Evolutionary conservation across 2,113 vertebrate genomes (phyloP), one percentile per base, ranked within the genome.

Genomic region (Cephalopholis sonnerati): DNA sequence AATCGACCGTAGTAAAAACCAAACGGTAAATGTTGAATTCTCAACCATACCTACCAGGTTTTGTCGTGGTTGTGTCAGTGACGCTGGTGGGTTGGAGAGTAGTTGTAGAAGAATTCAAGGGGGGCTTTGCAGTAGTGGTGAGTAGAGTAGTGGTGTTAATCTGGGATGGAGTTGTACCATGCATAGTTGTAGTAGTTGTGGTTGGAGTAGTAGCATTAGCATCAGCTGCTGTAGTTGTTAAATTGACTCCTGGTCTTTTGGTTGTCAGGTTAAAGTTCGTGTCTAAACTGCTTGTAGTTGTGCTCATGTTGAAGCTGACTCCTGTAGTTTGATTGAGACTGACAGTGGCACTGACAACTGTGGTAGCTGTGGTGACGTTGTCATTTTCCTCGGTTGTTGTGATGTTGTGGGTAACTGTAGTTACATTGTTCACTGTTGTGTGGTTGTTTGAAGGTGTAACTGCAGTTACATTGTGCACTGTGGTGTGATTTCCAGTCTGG

Each of bases 401-500:
- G 11, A 67, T 17, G 48, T 41, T 55, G 8, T n/a, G 5, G 46
- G 59, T 44, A 62, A 50, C 17, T 22, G 11, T 8, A 13, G 66
- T 29, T 27, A 7, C 22, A 15, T 64, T 44, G 20, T 13, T 12
- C 3, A 0, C 2, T 62, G 29, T 62, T 62, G 4, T 63, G 4
- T 39, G 2, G n/a, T 63, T 63, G 10, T 18, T 0, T 5, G 29
- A 22, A 39, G 10, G 18, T 6, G 18, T 39, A 12, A 39, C 1
- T 66, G 3, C 24, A 16, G 63, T 44, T 44, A 16, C 3, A 24
- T 65, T 44, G 62, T n/a, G 57, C 0, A 3, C 4, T 29, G 84
- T 81, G 57, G 69, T 82, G 48, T 51, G 20, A 77, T 84, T 58
- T 68, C 17, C 22, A 7, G 78, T 87, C 10, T 79, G 64, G 32